Evolutionary conservation across 2,797 vertebrate species (phyloP), one percentile per base, ranked within the genome.

Genomic region (Siniperca undulata): DNA sequence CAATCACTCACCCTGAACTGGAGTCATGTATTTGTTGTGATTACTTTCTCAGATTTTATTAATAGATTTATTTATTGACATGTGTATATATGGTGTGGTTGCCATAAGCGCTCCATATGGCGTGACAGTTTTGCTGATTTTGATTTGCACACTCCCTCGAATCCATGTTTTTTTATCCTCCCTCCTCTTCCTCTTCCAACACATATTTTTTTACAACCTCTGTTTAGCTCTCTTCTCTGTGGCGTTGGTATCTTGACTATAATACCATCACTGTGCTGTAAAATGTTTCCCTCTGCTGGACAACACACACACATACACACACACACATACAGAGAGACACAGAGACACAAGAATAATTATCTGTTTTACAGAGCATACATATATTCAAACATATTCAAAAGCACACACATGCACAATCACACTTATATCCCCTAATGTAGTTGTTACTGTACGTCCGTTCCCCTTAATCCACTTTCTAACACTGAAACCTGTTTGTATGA

Each of bases 61-160:
- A 22, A 75, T 60, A 52, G 55, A 79, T 83, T 85, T 85, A 85
- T 88, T 89, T 85, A 78, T 85, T 34, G 66, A 78, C 69, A n/a
- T 91, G 78, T 92, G 80, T 92, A 87, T 59, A 86, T 89, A 90
- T 10, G 6, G 58, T 66, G 65, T 82, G 78, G 77, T 86, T 85
- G 70, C 67, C 80, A 81, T 42, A 38, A 85, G 78, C 80, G 52
- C 86, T 79, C 24, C 71, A 42, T 44, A 53, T 78, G 81, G 87
- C 73, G 67, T 84, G 88, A 92, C 91, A 91, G 92, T 94, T 95
- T 94, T 93, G 93, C 91, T 88, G 79, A 89, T 90, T 93, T 93
- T 94, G 83, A 93, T 94, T 95, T 94, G 94, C 93, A 94, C 92
- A 91, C 70, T 77, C 64, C 81, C 69, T 68, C 12, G 4, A 0